These are phyloP conservation scores for Dioctria rufipes DNA, from an alignment of 2,888 invertebrate species.

Conservation along the genomic window DNA sequence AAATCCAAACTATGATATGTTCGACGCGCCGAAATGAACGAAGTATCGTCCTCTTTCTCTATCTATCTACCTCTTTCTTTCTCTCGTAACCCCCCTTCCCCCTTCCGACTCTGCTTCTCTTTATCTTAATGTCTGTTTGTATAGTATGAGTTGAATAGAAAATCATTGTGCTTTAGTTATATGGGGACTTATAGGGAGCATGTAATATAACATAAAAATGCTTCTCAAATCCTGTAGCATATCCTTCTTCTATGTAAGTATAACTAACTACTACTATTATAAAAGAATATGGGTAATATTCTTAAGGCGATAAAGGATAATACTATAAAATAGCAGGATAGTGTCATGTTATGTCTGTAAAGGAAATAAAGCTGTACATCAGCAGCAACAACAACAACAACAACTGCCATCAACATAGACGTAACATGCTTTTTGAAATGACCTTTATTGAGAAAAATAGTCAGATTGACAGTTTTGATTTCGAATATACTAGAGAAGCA, in stretches of 20 bases:
- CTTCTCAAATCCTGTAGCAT: slow-evolving; percentile 27
- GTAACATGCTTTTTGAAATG: not conserved
- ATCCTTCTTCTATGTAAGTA: not conserved
- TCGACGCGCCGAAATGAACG: slow-evolving; percentile 4
- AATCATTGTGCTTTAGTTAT: slow-evolving; percentile 34
- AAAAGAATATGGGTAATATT: slow-evolving; percentile 14
- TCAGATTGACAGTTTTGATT: not conserved
- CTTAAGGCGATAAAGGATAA: slow-evolving; percentile 31
- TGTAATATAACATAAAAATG: slow-evolving; percentile 29
- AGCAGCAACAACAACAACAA: not conserved
- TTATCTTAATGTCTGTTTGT: not conserved
- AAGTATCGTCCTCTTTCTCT: not conserved
- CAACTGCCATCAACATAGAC: not conserved
- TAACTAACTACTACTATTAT: not conserved
- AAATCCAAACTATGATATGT: slow-evolving; percentile 7
- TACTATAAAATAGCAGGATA: slow-evolving; percentile 20
- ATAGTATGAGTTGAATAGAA: not conserved
- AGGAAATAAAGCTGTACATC: slow-evolving; percentile 23
- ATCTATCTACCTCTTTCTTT: not conserved
- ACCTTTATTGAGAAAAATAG: slow-evolving; percentile 22
- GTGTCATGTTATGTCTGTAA: slow-evolving; percentile 18
- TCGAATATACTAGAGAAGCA: not conserved
- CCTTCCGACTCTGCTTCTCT: no score
- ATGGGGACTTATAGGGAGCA: not conserved
- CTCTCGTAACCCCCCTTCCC: not conserved